phyloP scores from a whole-genome alignment of 2,797 vertebrate genomes.

The Sparidentex hasta region DNA sequence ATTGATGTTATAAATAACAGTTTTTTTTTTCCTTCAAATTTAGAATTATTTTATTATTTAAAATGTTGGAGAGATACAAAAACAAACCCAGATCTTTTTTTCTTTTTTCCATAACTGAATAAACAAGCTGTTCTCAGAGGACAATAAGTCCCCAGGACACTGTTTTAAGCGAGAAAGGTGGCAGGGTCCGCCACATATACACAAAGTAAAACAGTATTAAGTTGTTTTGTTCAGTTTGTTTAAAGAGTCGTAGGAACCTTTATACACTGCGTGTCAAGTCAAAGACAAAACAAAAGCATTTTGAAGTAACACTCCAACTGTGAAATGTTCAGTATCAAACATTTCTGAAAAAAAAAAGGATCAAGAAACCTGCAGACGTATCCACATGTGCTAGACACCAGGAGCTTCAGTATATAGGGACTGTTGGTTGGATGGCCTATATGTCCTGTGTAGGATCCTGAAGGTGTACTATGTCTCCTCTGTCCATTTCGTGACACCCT shows the following conservation, averaged over 20 bases:
- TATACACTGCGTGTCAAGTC: not conserved
- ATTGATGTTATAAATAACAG: too few relatives aligned
- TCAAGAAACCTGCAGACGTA: slow-evolving; percentile 4
- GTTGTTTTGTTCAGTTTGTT: too few relatives aligned
- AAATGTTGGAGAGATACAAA: too few relatives aligned
- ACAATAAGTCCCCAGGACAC: too few relatives aligned
- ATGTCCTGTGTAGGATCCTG: slow-evolving; percentile 57
- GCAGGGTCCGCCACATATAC: too few relatives aligned
- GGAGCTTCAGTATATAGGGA: slow-evolving; percentile 25
- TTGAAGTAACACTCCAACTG: not conserved
- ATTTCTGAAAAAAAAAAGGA: not conserved
- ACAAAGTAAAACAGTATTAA: too few relatives aligned
- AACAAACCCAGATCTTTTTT: too few relatives aligned
- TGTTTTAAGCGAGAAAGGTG: too few relatives aligned
- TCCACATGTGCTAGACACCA: slow-evolving; percentile 15
- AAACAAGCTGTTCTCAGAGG: too few relatives aligned
- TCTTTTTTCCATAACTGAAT: too few relatives aligned
- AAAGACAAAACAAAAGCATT: not conserved
- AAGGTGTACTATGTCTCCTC: slow-evolving; percentile 79
- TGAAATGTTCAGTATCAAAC: slow-evolving; percentile 2
- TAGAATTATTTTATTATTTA: too few relatives aligned
- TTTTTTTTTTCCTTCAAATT: too few relatives aligned
- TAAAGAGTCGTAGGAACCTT: not conserved
- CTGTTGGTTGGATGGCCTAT: slow-evolving; percentile 37
- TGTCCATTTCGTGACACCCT: slow-evolving; percentile 83